These are phyloP conservation scores for Rhyacophila brunnea DNA, from an alignment of 1,140 invertebrate species.

Conservation along the genomic window DNA sequence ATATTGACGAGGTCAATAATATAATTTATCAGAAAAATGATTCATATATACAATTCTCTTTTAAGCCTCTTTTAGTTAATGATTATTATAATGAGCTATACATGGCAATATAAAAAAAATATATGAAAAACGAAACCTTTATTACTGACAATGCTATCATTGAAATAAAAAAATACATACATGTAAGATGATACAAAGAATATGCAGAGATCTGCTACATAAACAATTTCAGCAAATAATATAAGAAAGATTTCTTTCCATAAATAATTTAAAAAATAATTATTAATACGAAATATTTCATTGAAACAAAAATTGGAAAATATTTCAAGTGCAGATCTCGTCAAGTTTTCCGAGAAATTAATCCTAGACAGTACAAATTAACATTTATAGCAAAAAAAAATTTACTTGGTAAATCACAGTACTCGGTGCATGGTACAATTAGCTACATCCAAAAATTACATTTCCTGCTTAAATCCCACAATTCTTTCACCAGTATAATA, in stretches of 20 bases:
- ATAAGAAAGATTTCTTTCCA: not conserved
- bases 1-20: too few species aligned
- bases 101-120: too few species aligned
- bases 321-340: slow-evolving; percentile 4
- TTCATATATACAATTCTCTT: slow-evolving; percentile 8
- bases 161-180: too few species aligned
- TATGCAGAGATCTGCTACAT: too few species aligned
- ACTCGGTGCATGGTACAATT: slow-evolving; percentile 23
- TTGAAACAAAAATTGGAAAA: not conserved
- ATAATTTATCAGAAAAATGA: too few species aligned
- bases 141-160: too few species aligned
- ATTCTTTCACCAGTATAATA: too few species aligned
- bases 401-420: slow-evolving; percentile 34
- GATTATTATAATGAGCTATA: slow-evolving; percentile 1
- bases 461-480: not conserved
- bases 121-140: too few species aligned
- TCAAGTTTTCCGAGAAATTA: slow-evolving; percentile 8
- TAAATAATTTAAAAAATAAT: slow-evolving; percentile 1
- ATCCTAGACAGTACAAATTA: slow-evolving; percentile 20
- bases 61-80: slow-evolving; percentile 15
- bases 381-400: slow-evolving; percentile 18
- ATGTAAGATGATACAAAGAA: too few species aligned
- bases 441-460: slow-evolving; percentile 16
- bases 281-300: not conserved
- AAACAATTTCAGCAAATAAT: too few species aligned